These are phyloP conservation scores for Hipposideros larvatus DNA, from an alignment of 2,797 vertebrate genomes.

Conservation along the genomic window DNA sequence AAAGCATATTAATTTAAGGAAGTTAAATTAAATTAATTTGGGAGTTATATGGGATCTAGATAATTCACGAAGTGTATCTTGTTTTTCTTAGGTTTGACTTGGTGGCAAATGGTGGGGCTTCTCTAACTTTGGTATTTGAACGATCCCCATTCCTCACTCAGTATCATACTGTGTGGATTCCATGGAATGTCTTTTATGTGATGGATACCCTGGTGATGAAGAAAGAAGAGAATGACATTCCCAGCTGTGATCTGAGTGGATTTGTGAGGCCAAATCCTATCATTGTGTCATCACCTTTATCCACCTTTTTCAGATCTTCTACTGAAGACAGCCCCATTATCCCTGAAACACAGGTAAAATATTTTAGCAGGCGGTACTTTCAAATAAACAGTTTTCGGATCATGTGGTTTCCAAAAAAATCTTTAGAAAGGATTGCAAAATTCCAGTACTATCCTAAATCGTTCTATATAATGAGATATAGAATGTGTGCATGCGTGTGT, in stretches of 20 bases:
- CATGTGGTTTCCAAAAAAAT: not conserved
- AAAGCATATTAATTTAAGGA: not conserved
- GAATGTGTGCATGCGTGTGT: rapidly evolving
- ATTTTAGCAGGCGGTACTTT: not conserved
- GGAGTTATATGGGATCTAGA: rapidly evolving
- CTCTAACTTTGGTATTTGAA: slow-evolving; percentile 95
- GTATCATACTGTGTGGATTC: slow-evolving; percentile 96
- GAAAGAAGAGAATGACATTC: slow-evolving; percentile 96
- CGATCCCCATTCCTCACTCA: slow-evolving; percentile 95
- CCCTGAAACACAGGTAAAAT: slow-evolving; percentile 97
- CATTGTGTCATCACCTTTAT: slow-evolving; percentile 96
- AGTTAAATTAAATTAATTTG: not conserved
- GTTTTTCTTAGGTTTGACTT: slow-evolving; percentile 94
- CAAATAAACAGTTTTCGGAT: not conserved
- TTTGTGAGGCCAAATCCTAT: slow-evolving; percentile 95
- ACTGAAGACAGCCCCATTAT: slow-evolving; percentile 97
- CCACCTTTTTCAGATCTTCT: slow-evolving; percentile 96
- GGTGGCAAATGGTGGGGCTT: slow-evolving; percentile 96
- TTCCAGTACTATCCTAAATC: not conserved
- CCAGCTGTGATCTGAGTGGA: slow-evolving; percentile 96
- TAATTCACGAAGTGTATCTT: not conserved
- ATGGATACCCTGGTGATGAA: slow-evolving; percentile 99
- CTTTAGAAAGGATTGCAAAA: not conserved
- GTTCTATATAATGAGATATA: not conserved
- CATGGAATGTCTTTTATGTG: slow-evolving; percentile 98